Evolutionary conservation across 1,140 invertebrate species (phyloP), one percentile per base, ranked within the genome.

Genomic region (Lerema accius): DNA sequence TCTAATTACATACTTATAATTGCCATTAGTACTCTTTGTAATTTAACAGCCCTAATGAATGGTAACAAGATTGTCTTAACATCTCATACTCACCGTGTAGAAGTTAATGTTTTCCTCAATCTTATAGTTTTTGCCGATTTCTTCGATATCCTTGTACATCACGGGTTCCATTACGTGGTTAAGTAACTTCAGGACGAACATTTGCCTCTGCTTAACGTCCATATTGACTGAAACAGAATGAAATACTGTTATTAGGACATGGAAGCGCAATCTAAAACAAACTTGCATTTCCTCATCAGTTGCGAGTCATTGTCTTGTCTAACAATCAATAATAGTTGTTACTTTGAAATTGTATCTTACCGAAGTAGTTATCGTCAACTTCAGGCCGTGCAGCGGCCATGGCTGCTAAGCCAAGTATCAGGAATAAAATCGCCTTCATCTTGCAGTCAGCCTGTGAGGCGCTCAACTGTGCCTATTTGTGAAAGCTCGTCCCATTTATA

Each of bases 141-240:
- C 86, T 65, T 81, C 73, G 17, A 91, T 78, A 17, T 91, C 88
- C 42, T 87, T 85, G 73, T 91, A 85, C 60, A 87, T 81, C 9
- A 86, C 75, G 0, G 91, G 92, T 69, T 93, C 93, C 69, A 92
- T 91, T 0, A 95, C 88, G 62, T 94, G 93, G 45, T 94, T 91
- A 6, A 94, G 82, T 5, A 96, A 86, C 50, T 93, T 92, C 37
- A 95, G 89, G n/a, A 94, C 89, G 9, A 92, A 85, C 42, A 92
- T 91, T 87, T 95, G 94, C 39, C 69, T 82, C 37, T 84, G 65
- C 28, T 88, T 86, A 7, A 89, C 65, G 51, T 89, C 80, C 71
- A 86, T 75, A 15, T 75, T 83, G 76, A 62, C 87, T 93, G 89
- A 51, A 92, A 63, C 91, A 91, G 67, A 90, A 91, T n/a, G n/a